Conservation (phyloP, 2,888 invertebrate species). For the Rapana venosa region DNA sequence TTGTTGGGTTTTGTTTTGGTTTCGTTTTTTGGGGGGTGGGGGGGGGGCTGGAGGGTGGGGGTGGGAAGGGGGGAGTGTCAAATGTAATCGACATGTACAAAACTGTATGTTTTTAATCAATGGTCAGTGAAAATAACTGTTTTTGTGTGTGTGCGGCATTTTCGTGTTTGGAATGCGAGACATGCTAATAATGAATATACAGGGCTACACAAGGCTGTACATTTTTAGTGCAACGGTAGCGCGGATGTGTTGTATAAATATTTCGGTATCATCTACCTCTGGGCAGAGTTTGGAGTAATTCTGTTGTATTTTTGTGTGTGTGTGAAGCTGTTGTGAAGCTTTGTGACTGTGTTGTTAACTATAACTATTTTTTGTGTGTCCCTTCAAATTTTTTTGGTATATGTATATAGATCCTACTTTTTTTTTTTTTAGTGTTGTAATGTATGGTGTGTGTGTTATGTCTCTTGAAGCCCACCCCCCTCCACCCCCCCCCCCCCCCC, state of each 20-base stretch:
- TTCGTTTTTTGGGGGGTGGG: neutral
- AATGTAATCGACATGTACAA: neutral
- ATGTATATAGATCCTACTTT: no score
- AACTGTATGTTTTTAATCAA: neutral
- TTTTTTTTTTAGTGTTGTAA: no score
- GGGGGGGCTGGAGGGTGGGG: neutral
- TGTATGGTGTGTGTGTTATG: no score
- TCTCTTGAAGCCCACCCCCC: no score
- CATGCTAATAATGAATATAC: neutral
- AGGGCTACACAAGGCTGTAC: neutral
- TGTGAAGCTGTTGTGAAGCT: slow-evolving; percentile 29
- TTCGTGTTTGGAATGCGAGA: neutral
- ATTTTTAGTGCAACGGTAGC: neutral
- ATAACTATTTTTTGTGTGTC: no score
- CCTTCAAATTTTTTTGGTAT: no score
- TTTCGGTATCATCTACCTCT: slow-evolving; percentile 37
- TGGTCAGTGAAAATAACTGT: neutral
- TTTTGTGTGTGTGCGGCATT: no score
- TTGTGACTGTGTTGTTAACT: slow-evolving; percentile 10
- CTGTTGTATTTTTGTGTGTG: slow-evolving; percentile 17
- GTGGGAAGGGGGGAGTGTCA: no score
- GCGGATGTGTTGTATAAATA: slow-evolving; percentile 18
- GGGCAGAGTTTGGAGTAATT: neutral
- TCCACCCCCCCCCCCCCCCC: no score
- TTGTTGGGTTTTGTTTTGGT: no score